Evolutionary conservation across 2,797 vertebrate genomes (phyloP), one percentile per base, ranked within the genome.

Genomic region (Perodicticus potto): DNA sequence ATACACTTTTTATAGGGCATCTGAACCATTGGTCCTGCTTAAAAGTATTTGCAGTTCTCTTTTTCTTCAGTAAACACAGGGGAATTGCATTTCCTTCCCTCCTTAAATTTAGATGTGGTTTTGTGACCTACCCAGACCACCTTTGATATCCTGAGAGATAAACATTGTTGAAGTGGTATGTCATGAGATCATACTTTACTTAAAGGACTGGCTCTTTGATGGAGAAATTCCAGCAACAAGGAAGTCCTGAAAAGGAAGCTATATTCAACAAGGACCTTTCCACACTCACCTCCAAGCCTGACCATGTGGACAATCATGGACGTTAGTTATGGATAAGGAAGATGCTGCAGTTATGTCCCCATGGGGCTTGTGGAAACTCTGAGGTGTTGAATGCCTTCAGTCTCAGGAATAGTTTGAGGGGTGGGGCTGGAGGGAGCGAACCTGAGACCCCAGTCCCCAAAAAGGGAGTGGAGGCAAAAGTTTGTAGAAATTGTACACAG

Each of bases 1-100:
- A 95, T 96, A 81, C 86, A 96, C 94, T 86, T 96, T 91, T 80
- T 72, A 53, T 65, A 93, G 69, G 88, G 88, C 93, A 95, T 96
- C 67, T 29, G 94, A 97, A 97, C 97, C 94, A 94, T 77, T 34
- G 45, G 22, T 59, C 49, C 32, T 22, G 5, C 16, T 32, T 34
- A 8, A 27, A 63, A 27, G 37, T 82, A 23, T 72, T 49, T 82
- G 45, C 16, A 20, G 25, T 27, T 78, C 20, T 37, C 7, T 5
- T 86, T 57, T 23, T 13, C 9, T 86, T 74, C 25, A 9, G 59
- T 12, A 22, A 6, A 29, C 9, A 37, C 6, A 34, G 20, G 80
- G 23, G 20, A 25, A 57, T 55, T 40, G 17, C 0, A 5, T 57
- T 84, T 92, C 12, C 25, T 88, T 85, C 14, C 95, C 43, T 69